Evolutionary conservation across 2,888 invertebrate genomes (phyloP).

Genomic region (Leptopilina syphax): DNA sequence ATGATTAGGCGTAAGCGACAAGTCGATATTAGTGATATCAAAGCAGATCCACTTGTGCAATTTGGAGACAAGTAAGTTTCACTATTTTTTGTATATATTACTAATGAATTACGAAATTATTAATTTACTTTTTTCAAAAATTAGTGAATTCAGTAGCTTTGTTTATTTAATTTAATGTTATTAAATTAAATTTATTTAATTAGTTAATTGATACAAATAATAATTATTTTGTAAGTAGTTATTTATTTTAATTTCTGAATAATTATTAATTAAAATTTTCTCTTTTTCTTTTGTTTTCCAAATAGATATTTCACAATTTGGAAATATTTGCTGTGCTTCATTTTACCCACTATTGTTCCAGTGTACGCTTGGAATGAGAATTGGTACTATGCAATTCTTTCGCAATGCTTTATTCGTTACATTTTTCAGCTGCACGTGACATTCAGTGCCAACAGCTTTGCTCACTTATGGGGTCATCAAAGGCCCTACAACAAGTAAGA

Average conservation of each 20-base stretch:
- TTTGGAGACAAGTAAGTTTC: slow-evolving; percentile 85
- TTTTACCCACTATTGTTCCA: slow-evolving; percentile 80
- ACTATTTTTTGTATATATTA: background rate
- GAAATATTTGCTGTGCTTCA: slow-evolving; percentile 79
- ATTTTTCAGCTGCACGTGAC: slow-evolving; percentile 78
- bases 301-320: slow-evolving; percentile 77
- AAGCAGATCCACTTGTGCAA: slow-evolving; percentile 85
- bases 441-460: slow-evolving; percentile 80
- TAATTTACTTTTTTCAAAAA: too few relatives aligned
- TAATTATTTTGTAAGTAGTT: too few relatives aligned
- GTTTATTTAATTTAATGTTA: too few relatives aligned
- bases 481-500: slow-evolving; percentile 67
- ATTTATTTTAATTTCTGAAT: too few relatives aligned
- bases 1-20: slow-evolving; percentile 86
- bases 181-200: too few relatives aligned
- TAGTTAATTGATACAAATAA: too few relatives aligned
- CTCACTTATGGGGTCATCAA: slow-evolving; percentile 75
- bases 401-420: slow-evolving; percentile 78
- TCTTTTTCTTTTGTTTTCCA: slow-evolving; percentile 19
- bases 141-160: too few relatives aligned
- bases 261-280: background rate
- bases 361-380: slow-evolving; percentile 79
- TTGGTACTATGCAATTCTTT: slow-evolving; percentile 75
- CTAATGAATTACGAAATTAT: background rate
- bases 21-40: slow-evolving; percentile 89